phyloP scores from a whole-genome alignment of 2,113 vertebrate genomes.

The Ochotona curzoniae region DNA sequence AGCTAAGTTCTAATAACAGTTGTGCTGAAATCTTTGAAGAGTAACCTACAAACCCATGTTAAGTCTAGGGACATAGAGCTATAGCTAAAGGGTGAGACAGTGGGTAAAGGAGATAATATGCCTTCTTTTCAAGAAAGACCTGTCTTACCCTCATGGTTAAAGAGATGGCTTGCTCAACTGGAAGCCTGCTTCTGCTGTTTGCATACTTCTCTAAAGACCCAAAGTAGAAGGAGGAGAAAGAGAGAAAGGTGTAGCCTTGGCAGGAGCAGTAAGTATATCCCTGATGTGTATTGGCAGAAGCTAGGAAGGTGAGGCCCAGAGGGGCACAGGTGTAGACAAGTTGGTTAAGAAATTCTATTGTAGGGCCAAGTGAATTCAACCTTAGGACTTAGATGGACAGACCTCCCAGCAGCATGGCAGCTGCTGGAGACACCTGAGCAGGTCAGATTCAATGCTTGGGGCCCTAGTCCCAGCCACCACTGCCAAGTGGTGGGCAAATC shows the following conservation, averaged over 20 bases:
- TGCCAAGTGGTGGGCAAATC: too few species aligned
- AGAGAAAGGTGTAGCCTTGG: neutral
- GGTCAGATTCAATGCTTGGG: too few species aligned
- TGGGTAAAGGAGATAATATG: neutral
- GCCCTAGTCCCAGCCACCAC: too few species aligned
- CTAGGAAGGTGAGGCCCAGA: neutral
- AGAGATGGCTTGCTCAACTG: neutral
- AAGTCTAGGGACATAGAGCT: neutral
- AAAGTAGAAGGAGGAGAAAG: neutral
- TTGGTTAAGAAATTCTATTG: neutral
- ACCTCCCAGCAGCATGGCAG: too few species aligned
- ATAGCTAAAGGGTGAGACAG: rapidly evolving
- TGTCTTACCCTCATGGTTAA: neutral
- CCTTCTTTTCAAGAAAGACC: neutral
- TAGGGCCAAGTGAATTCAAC: too few species aligned
- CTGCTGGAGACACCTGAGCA: too few species aligned
- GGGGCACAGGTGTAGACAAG: rapidly evolving
- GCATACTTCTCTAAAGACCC: neutral
- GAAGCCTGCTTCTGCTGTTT: neutral
- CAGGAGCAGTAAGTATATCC: neutral
- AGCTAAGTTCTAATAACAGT: neutral
- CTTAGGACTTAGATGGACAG: too few species aligned
- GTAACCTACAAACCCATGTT: too few species aligned
- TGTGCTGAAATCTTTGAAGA: neutral
- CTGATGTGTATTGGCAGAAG: neutral